Conservation (phyloP, 2,888 invertebrate species). For the Trachelus troglodyta region DNA sequence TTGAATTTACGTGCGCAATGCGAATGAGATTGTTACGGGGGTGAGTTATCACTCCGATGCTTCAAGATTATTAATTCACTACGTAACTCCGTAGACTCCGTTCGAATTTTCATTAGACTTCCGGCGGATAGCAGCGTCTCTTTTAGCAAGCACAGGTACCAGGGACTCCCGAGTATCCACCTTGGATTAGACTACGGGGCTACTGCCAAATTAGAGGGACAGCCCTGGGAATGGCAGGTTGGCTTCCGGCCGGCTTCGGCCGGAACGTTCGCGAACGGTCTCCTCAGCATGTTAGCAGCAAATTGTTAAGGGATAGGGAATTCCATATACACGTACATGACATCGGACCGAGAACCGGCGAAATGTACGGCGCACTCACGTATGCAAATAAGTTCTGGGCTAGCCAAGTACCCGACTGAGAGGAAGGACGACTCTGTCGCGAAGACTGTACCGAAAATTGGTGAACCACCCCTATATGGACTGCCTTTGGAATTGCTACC, state of each 20-base stretch:
- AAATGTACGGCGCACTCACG: conserved; percentile 37
- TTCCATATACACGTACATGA: conserved; percentile 47
- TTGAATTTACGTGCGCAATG: not conserved
- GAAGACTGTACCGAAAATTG: conserved; percentile 8
- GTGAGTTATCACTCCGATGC: not conserved
- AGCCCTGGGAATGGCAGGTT: not conserved
- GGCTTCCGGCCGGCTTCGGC: not conserved
- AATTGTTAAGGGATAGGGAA: conserved; percentile 64
- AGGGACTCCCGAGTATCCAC: not conserved
- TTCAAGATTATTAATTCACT: not conserved
- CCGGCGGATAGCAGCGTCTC: not conserved
- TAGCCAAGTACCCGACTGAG: conserved; percentile 13
- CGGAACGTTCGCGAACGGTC: conserved; percentile 26
- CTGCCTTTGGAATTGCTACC: not conserved
- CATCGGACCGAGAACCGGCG: conserved; percentile 31
- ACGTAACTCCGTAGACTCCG: not conserved
- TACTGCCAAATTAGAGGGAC: not conserved
- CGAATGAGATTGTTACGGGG: not conserved
- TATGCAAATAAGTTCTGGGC: conserved; percentile 53
- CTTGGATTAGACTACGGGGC: not conserved
- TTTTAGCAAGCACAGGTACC: not conserved
- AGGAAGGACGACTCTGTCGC: not conserved
- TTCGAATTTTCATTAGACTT: not conserved
- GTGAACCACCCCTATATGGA: not conserved
- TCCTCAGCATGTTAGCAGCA: conserved; percentile 54